Base-by-base conservation (phyloP, 2,888 invertebrate genomes). In the Melangyna quadrimaculata region DNA sequence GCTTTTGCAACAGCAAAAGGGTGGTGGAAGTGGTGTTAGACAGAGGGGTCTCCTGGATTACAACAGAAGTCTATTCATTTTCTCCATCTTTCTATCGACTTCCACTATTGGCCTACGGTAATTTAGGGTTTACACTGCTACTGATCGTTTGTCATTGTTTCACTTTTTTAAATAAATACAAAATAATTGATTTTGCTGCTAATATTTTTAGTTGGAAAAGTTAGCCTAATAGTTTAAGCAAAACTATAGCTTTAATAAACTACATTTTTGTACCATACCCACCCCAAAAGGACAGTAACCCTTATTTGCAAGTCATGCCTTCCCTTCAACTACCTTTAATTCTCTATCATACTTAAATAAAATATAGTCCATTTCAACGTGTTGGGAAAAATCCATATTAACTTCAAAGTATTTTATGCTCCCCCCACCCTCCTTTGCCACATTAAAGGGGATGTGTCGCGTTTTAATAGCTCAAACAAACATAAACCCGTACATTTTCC, bases 1-100 rank as follows among this genome's bases (percentile, higher is more conserved):
- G 29, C 79, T 82, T 29, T 75, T 87, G 77, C 86, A 88, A 53
- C 77, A 89, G 88, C 88, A 89, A 65, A 69, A 75, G 17, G 87
- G 80, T 19, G 86, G 87, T 19, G 75, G 87, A 45, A 73, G 75
- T 63, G 63, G 71, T 53, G 80, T 87, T 24, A 59, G 78, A n/a
- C n/a, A n/a, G n/a, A n/a, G n/a, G n/a, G n/a, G n/a, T n/a, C n/a
- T n/a, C n/a, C n/a, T n/a, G n/a, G n/a, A n/a, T n/a, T n/a, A n/a
- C n/a, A n/a, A n/a, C n/a, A n/a, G n/a, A n/a, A n/a, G n/a, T n/a
- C n/a, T n/a, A n/a, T n/a, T n/a, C n/a, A n/a, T n/a, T n/a, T n/a
- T n/a, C n/a, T n/a, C n/a, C n/a, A n/a, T n/a, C n/a, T n/a, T n/a
- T n/a, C n/a, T n/a, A n/a, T n/a, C n/a, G n/a, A n/a, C n/a, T n/a